These are phyloP conservation scores for Eumerus sabulonum DNA, from an alignment of 2,888 invertebrate species.

Conservation along the genomic window DNA sequence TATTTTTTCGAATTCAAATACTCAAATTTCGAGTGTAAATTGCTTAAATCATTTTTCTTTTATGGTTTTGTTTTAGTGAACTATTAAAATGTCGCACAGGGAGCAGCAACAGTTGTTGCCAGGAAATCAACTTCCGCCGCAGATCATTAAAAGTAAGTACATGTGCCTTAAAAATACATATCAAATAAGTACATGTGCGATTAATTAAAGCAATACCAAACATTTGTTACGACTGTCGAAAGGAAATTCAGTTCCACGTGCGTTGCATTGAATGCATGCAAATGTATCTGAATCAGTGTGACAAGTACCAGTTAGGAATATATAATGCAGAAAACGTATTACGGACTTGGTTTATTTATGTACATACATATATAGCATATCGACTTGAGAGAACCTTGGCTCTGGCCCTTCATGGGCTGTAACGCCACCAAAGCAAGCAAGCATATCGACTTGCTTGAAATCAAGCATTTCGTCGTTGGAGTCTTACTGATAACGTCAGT, in stretches of 20 bases:
- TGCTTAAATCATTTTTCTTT: neutral
- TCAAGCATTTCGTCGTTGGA: too few species aligned
- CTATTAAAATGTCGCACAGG: conserved; percentile 50
- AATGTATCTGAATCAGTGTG: neutral
- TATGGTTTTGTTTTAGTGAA: conserved; percentile 37
- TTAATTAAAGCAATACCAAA: conserved; percentile 1
- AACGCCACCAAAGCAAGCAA: too few species aligned
- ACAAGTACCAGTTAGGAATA: neutral
- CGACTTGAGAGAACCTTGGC: too few species aligned
- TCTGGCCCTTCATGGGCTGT: too few species aligned
- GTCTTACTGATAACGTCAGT: too few species aligned
- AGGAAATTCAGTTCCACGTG: too few species aligned
- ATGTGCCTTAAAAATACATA: neutral
- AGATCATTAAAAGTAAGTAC: conserved; percentile 62
- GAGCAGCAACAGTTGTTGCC: conserved; percentile 59
- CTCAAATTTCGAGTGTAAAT: too few species aligned
- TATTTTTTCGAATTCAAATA: too few species aligned
- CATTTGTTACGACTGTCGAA: too few species aligned
- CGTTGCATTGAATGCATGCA: neutral
- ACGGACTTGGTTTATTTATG: neutral
- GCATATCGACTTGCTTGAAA: too few species aligned
- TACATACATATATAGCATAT: too few species aligned
- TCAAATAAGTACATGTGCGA: neutral
- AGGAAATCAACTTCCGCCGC: conserved; percentile 55
- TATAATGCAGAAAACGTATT: neutral